Base-by-base conservation (phyloP, 2,797 vertebrate species). In the Myotis vivesi region DNA sequence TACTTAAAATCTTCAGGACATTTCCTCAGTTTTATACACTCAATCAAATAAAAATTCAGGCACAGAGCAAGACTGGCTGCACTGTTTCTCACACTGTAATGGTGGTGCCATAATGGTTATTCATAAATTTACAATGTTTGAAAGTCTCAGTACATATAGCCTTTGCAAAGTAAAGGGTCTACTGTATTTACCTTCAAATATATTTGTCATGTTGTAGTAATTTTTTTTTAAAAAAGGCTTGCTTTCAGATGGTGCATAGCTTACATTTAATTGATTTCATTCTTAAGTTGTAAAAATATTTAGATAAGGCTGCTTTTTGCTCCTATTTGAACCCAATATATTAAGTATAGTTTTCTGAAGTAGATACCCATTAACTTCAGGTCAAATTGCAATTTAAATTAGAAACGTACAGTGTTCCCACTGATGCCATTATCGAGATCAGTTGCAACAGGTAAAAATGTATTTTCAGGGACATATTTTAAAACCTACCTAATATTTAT, bases 151-250 rank as follows among this genome's bases (percentile, higher is more conserved):
- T 28, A 8, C 1, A 49, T 15, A 28, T 4, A 30, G 5, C 6
- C 16, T 95, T 90, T 83, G 15, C 3, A 80, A 82, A 59, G 28
- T 87, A 71, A 81, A 93, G 28, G 33, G 3, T 41, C 55, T 64
- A 23, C 22, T 85, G 7, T 36, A 69, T 85, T 90, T 91, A 69
- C 64, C 55, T 95, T 95, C 25, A 59, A 66, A 93, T 90, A 55
- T 28, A 36, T 57, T 89, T 93, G 22, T 80, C 30, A 49, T 55
- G 3, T n/a, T 71, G 23, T 33, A 36, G 9, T 81, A 71, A 59
- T 28, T 59, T 59, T 59, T 64, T 33, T 46, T 71, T 49, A 30
- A 44, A 84, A 80, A 88, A 57, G 44, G 59, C 16, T 75, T 90
- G 30, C 38, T 90, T 89, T 97, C 76, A 79, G 28, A 51, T 25